A percentile compares a stretch with the other conserved stretches of the same genome.
phyloP scores from a whole-genome alignment of 2,888 invertebrate species.

The Trichopria drosophilae region DNA sequence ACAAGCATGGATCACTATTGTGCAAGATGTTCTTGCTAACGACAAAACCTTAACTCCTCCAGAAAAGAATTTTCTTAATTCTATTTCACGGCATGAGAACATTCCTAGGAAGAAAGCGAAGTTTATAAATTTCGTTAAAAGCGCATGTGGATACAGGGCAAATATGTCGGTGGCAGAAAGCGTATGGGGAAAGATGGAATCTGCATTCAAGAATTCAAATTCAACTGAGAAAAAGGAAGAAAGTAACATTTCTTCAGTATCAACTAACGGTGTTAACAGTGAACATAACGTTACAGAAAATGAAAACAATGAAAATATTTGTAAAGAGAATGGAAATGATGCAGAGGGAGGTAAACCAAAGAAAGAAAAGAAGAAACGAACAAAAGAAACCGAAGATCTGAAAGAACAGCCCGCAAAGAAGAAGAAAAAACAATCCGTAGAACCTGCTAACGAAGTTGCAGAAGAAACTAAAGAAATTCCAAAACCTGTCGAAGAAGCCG shows the following conservation, averaged over 20 bases:
- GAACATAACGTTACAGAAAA: no score
- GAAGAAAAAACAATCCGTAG: slow-evolving; percentile 19
- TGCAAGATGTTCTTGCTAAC: slow-evolving; percentile 68
- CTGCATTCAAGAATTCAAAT: slow-evolving; percentile 41
- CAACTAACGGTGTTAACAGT: no score
- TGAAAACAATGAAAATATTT: slow-evolving; percentile 49
- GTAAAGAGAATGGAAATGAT: slow-evolving; percentile 43
- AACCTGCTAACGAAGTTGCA: slow-evolving; percentile 18
- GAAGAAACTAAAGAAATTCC: slow-evolving; percentile 19
- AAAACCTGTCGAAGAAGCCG: slow-evolving; percentile 15
- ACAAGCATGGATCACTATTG: slow-evolving; percentile 77
- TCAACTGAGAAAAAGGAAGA: slow-evolving; percentile 11
- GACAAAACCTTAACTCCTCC: slow-evolving; percentile 62
- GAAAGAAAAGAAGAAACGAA: slow-evolving; percentile 12
- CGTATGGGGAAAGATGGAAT: slow-evolving; percentile 67
- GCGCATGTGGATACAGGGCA: slow-evolving; percentile 63
- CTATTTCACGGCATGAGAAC: slow-evolving; percentile 73
- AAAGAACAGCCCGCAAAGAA: slow-evolving; percentile 38
- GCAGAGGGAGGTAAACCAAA: slow-evolving; percentile 3
- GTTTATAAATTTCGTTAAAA: slow-evolving; percentile 77
- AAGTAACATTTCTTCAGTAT: slow-evolving; percentile 21
- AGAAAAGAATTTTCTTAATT: slow-evolving; percentile 67
- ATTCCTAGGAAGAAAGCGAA: slow-evolving; percentile 85
- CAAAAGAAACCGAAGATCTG: slow-evolving; percentile 40
- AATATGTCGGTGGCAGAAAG: slow-evolving; percentile 65